A percentile compares a stretch with the other conserved stretches of the same genome.
Evolutionary conservation across 1,140 invertebrate species (phyloP).

Genomic region (Neodiprion fabricii): DNA sequence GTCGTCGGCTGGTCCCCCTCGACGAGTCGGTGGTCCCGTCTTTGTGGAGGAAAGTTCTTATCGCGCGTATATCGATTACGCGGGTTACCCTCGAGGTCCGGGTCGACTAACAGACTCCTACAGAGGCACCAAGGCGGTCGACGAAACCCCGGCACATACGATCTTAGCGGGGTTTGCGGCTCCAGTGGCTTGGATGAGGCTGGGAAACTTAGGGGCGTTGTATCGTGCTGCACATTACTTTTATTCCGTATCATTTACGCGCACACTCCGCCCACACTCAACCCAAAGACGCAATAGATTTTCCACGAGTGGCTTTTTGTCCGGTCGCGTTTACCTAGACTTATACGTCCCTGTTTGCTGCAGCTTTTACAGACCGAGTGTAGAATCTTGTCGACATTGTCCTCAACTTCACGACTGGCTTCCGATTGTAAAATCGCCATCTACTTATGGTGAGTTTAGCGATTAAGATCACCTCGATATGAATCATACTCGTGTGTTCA

Average conservation of each 20-base stretch:
- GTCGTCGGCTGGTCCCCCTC: not conserved
- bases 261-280: constrained; percentile 44
- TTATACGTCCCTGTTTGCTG: too few relatives aligned
- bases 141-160: not conserved
- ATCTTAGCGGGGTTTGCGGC: constrained; percentile 4
- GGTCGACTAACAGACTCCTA: not conserved
- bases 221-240: constrained; percentile 56
- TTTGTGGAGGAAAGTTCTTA: not conserved
- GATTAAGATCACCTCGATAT: too few relatives aligned
- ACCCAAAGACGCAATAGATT: constrained; percentile 27
- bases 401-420: too few relatives aligned
- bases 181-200: not conserved
- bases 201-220: constrained; percentile 31
- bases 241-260: constrained; percentile 64
- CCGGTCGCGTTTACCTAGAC: not conserved
- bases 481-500: too few relatives aligned
- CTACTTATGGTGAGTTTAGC: too few relatives aligned
- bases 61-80: constrained; percentile 7
- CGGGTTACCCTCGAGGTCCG: not conserved
- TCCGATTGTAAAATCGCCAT: too few relatives aligned
- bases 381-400: too few relatives aligned
- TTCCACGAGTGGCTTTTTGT: constrained; percentile 28
- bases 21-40: not conserved
- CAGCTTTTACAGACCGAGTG: too few relatives aligned
- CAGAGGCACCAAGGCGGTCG: not conserved